Evolutionary conservation across 2,888 invertebrate genomes (phyloP).

Genomic region (Cerceris ruficornis): DNA sequence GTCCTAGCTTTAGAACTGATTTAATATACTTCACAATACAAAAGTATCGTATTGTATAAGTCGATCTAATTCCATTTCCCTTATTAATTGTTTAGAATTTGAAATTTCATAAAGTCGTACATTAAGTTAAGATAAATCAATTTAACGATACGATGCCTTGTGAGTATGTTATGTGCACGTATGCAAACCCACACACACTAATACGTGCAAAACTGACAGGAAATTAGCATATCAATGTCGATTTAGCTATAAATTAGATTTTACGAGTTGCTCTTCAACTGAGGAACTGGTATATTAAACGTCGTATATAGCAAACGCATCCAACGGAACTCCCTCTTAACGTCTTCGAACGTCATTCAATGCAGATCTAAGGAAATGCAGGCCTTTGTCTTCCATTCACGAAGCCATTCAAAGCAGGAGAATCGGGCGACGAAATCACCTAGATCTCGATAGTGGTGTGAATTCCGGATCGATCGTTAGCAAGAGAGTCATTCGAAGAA

Average conservation of each 20-base stretch:
- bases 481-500: slow-evolving; percentile 39
- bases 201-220: too few relatives aligned
- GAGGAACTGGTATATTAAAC: slow-evolving; percentile 10
- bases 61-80: too few relatives aligned
- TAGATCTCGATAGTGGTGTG: slow-evolving; percentile 36
- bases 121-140: too few relatives aligned
- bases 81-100: too few relatives aligned
- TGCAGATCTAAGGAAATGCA: slow-evolving; percentile 49
- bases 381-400: slow-evolving; percentile 56
- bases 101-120: too few relatives aligned
- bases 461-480: slow-evolving; percentile 59
- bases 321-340: slow-evolving; percentile 23
- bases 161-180: too few relatives aligned
- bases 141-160: too few relatives aligned
- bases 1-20: too few relatives aligned
- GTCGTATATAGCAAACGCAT: slow-evolving; percentile 24
- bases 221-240: background rate
- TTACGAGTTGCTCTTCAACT: slow-evolving; percentile 15
- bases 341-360: slow-evolving; percentile 49
- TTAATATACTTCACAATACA: too few relatives aligned
- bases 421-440: slow-evolving; percentile 51
- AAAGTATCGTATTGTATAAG: too few relatives aligned
- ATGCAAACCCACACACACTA: too few relatives aligned
- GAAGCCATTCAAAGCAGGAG: slow-evolving; percentile 48
- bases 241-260: background rate